Conservation (phyloP, 2,113 vertebrate species). For the Lutjanus erythropterus region DNA sequence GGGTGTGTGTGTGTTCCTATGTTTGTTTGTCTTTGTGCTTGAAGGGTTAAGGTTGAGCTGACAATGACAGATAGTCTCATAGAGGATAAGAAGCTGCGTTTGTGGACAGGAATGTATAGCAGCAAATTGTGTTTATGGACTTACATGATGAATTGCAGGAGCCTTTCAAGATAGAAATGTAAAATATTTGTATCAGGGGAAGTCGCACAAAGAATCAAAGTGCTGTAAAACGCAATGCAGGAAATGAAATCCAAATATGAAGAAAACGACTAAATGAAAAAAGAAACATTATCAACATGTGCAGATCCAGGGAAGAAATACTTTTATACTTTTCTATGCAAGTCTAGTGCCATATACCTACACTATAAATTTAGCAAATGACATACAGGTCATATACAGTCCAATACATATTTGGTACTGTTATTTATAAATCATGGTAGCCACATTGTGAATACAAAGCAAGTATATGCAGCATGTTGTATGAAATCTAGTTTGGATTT, state of each 20-base stretch:
- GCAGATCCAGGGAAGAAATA: neutral
- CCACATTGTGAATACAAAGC: neutral
- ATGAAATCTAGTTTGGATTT: neutral
- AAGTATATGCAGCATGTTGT: neutral
- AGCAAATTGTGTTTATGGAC: constrained; percentile 17
- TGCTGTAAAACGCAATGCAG: neutral
- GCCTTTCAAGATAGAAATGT: neutral
- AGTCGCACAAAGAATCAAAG: neutral
- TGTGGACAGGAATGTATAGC: constrained; percentile 19
- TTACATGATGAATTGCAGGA: constrained; percentile 19
- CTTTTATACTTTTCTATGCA: neutral
- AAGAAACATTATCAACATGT: neutral
- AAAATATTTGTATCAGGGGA: constrained; percentile 21
- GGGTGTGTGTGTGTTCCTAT: neutral
- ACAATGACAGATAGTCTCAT: constrained; percentile 49
- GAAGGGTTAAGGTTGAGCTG: neutral
- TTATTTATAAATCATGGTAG: neutral
- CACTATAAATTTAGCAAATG: neutral
- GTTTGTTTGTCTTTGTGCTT: neutral
- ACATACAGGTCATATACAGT: neutral
- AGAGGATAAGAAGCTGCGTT: constrained; percentile 28
- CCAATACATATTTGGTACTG: neutral
- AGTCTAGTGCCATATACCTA: neutral
- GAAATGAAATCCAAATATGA: constrained; percentile 26
- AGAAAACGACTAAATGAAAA: neutral